These are phyloP conservation scores for Eupithecia dodoneata DNA, from an alignment of 2,888 invertebrate genomes.

Conservation along the genomic window DNA sequence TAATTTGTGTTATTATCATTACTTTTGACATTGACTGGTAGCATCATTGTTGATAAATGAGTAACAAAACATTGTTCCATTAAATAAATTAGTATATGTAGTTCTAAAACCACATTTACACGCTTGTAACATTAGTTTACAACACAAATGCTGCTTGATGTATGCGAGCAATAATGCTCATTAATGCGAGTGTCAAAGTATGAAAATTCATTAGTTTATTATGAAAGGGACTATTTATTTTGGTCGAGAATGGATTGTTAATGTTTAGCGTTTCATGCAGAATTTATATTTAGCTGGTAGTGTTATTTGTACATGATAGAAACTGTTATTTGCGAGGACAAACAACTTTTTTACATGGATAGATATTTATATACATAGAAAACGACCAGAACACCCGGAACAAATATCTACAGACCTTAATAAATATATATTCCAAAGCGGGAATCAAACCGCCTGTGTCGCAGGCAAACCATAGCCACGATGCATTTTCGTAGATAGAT, in stretches of 20 bases:
- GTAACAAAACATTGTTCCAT: constrained; percentile 5
- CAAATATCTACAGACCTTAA: too few species aligned
- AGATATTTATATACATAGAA: too few species aligned
- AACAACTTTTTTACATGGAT: too few species aligned
- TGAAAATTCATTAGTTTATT: constrained; percentile 41
- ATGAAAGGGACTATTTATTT: constrained; percentile 23
- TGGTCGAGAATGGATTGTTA: constrained; percentile 7
- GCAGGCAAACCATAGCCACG: too few species aligned
- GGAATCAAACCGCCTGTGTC: too few species aligned
- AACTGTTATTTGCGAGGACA: too few species aligned
- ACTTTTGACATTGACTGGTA: neutral
- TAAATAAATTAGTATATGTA: constrained; percentile 18
- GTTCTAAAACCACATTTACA: constrained; percentile 26
- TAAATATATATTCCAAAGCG: too few species aligned
- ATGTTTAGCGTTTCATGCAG: neutral
- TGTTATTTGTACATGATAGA: neutral
- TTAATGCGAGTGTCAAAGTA: constrained; percentile 38
- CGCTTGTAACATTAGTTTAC: constrained; percentile 36
- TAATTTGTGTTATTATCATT: neutral
- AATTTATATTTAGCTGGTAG: neutral
- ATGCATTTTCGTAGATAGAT: too few species aligned
- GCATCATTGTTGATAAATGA: neutral
- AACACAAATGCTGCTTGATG: constrained; percentile 39
- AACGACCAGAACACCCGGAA: too few species aligned
- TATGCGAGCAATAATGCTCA: constrained; percentile 40